phyloP scores from a whole-genome alignment of 2,888 invertebrate species.

The Amiota mariae region DNA sequence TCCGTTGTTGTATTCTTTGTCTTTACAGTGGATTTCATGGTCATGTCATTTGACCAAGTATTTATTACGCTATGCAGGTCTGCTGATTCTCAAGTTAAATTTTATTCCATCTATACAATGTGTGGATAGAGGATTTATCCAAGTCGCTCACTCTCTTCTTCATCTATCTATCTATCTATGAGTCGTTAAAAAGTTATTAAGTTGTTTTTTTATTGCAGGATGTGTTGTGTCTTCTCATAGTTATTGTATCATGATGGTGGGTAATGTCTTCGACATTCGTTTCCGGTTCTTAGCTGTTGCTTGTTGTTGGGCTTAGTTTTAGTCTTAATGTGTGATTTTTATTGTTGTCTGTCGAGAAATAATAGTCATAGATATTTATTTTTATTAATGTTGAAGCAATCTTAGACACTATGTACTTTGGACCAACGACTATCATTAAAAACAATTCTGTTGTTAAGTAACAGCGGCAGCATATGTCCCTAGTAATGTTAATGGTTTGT shows the following conservation, averaged over 20 bases:
- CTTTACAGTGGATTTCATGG: background rate
- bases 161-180: background rate
- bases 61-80: background rate
- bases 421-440: too few relatives aligned
- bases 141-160: too few relatives aligned
- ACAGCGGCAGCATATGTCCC: too few relatives aligned
- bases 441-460: too few relatives aligned
- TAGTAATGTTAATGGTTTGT: too few relatives aligned
- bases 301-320: background rate
- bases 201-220: slow-evolving; percentile 47
- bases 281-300: background rate
- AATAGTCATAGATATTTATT: background rate
- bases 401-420: background rate
- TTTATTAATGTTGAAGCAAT: too few relatives aligned
- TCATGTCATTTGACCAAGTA: slow-evolving; percentile 8
- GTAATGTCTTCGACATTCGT: background rate
- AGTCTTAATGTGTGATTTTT: slow-evolving; percentile 13
- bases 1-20: background rate
- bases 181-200: slow-evolving; percentile 45
- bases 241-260: background rate
- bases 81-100: background rate
- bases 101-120: background rate
- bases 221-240: background rate
- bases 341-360: background rate
- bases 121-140: too few relatives aligned